Conservation (phyloP, 2,888 invertebrate species). For the Mimas tiliae region DNA sequence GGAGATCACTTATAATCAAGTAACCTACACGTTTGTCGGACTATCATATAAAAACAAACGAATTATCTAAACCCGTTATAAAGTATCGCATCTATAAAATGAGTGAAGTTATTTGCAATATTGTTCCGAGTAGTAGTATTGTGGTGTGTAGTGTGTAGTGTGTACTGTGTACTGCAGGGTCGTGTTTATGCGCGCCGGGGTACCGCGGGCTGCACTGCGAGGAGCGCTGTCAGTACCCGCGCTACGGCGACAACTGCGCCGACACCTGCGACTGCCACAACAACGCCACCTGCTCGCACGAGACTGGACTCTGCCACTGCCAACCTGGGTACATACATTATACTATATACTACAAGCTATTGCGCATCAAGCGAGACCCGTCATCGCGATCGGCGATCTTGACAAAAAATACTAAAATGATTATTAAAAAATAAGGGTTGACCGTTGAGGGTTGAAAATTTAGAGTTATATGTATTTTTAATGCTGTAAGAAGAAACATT, state of each 20-base stretch:
- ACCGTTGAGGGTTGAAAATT: too few relatives aligned
- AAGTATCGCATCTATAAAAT: too few relatives aligned
- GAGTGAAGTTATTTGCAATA: too few relatives aligned
- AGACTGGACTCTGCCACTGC: constrained; percentile 92
- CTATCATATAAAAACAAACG: too few relatives aligned
- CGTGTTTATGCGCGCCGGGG: constrained; percentile 93
- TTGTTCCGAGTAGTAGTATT: too few relatives aligned
- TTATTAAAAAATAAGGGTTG: too few relatives aligned
- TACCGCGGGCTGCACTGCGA: constrained; percentile 90
- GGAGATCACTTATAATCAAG: too few relatives aligned
- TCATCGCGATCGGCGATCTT: not conserved
- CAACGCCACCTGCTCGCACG: constrained; percentile 90
- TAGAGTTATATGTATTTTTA: too few relatives aligned
- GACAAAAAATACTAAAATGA: too few relatives aligned
- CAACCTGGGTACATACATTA: constrained; percentile 85
- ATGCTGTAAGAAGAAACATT: too few relatives aligned
- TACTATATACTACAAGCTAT: not conserved
- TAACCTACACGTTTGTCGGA: too few relatives aligned
- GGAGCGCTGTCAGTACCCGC: constrained; percentile 88
- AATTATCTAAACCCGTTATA: too few relatives aligned
- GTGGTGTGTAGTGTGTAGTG: not conserved
- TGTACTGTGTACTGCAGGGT: constrained; percentile 57
- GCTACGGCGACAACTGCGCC: constrained; percentile 92
- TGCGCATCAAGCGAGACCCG: not conserved
- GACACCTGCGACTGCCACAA: constrained; percentile 92